Evolutionary conservation across 1,140 invertebrate genomes (phyloP).

Genomic region (Lasioglossum baleicum): DNA sequence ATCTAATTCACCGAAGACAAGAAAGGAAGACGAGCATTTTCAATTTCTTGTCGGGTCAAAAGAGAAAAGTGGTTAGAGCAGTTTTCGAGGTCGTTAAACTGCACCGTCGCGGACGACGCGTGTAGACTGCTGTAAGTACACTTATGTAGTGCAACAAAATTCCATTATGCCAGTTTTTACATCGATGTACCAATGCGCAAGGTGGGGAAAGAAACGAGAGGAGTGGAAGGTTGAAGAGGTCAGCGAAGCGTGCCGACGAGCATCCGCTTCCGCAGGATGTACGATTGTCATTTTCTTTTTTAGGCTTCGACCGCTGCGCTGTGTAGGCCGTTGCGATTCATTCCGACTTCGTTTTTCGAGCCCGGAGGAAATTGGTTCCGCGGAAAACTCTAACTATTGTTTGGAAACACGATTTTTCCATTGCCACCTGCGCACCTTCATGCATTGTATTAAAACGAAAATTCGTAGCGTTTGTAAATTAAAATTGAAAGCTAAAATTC

Average conservation of each 20-base stretch:
- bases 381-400: background rate
- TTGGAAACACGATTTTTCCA: no score
- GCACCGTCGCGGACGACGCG: background rate
- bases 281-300: constrained; percentile 65
- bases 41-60: no score
- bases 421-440: no score
- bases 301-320: constrained; percentile 4
- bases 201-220: constrained; percentile 13
- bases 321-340: background rate
- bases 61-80: background rate
- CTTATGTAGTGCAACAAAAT: constrained; percentile 38
- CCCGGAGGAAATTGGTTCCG: background rate
- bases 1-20: no score
- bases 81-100: background rate
- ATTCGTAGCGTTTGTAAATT: no score
- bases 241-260: constrained; percentile 74
- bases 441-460: no score
- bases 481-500: no score
- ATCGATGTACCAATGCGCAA: constrained; percentile 29
- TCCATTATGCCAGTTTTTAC: constrained; percentile 19
- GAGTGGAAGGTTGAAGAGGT: constrained; percentile 53
- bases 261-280: constrained; percentile 80
- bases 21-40: no score
- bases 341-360: constrained; percentile 9
- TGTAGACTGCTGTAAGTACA: background rate